Conservation (phyloP, 2,888 invertebrate genomes). For the Leucozona laternaria region DNA sequence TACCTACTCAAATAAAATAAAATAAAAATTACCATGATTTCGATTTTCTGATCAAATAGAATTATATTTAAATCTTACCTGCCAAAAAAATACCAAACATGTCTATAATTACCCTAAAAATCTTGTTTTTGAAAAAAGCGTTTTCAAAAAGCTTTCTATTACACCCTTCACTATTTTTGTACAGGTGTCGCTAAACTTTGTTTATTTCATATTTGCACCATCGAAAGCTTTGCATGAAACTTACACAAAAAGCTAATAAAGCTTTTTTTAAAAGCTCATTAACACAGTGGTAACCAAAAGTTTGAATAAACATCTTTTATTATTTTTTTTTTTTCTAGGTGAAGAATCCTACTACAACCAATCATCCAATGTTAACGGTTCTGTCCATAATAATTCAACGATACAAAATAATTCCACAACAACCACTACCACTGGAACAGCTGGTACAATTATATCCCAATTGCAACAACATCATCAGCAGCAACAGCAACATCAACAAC, state of each 20-base stretch:
- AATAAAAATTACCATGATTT: too few relatives aligned
- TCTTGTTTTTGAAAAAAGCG: neutral
- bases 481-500: constrained; percentile 71
- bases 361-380: constrained; percentile 81
- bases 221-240: neutral
- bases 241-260: neutral
- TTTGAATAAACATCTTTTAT: neutral
- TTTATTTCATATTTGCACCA: neutral
- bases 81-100: neutral
- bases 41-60: too few relatives aligned
- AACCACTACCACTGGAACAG: constrained; percentile 80
- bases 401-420: constrained; percentile 80
- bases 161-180: neutral
- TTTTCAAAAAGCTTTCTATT: neutral
- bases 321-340: constrained; percentile 76
- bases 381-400: constrained; percentile 83
- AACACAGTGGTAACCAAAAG: constrained; percentile 20
- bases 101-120: neutral
- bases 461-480: constrained; percentile 78
- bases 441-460: constrained; percentile 78
- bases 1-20: too few relatives aligned
- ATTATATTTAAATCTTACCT: neutral
- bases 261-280: neutral
- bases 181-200: neutral
- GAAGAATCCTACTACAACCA: constrained; percentile 83